Conservation (phyloP, 2,797 vertebrate species). For the Balearica regulorum region DNA sequence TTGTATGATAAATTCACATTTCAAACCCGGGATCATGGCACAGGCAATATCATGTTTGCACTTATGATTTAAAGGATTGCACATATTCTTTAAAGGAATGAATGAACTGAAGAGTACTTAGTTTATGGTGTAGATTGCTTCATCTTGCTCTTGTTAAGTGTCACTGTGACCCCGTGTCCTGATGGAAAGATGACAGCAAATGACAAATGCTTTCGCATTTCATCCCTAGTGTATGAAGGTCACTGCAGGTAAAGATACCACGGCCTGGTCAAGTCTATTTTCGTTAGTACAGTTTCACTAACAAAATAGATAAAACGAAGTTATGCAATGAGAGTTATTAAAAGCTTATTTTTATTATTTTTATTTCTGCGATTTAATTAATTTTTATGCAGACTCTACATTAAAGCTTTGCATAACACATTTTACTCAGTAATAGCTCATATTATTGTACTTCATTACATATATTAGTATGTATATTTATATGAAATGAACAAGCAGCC, state of each 20-base stretch:
- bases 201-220: background rate
- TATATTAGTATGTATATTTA: background rate
- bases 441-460: background rate
- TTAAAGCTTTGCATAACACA: background rate
- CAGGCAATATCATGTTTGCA: background rate
- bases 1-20: accelerated
- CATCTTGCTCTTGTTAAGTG: background rate
- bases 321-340: background rate
- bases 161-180: background rate
- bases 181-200: background rate
- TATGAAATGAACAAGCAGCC: background rate
- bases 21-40: background rate
- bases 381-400: background rate
- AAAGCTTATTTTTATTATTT: background rate
- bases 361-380: background rate
- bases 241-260: background rate
- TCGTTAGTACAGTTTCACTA: background rate
- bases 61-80: background rate
- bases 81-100: background rate
- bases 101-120: background rate
- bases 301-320: background rate
- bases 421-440: background rate
- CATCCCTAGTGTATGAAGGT: background rate
- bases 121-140: background rate
- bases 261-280: background rate